Percentiles rank a stretch among this genome's conserved stretches.
These are phyloP conservation scores for Nomia melanderi DNA, from an alignment of 1,140 invertebrate genomes.

Conservation along the genomic window DNA sequence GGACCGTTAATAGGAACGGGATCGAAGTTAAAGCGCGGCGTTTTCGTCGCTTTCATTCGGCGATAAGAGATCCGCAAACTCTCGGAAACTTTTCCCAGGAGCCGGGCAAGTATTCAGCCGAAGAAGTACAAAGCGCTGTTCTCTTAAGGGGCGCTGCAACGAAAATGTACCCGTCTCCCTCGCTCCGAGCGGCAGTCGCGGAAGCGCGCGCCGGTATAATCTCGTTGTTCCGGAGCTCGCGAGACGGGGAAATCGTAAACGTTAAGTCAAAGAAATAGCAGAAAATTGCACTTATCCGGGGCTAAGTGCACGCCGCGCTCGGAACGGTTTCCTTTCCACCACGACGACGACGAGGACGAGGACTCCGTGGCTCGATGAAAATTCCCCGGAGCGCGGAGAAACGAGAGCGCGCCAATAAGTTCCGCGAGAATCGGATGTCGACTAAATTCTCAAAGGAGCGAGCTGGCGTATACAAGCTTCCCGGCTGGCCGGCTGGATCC, in stretches of 20 bases:
- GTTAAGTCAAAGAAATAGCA: constrained; percentile 13
- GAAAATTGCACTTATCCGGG: constrained; percentile 33
- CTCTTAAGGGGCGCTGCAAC: neutral
- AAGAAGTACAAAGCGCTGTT: constrained; percentile 15
- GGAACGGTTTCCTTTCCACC: neutral
- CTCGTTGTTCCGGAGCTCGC: neutral
- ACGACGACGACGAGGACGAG: too few relatives aligned
- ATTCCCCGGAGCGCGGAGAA: constrained; percentile 7
- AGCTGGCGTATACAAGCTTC: constrained; percentile 8
- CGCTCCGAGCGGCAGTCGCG: too few relatives aligned
- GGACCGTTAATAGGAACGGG: neutral
- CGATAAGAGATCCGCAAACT: constrained; percentile 13
- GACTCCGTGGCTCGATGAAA: neutral
- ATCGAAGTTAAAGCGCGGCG: neutral
- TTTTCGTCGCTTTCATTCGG: neutral
- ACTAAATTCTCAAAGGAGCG: constrained; percentile 57
- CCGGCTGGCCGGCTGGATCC: constrained; percentile 7
- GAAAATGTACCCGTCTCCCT: neutral
- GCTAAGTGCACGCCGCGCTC: constrained; percentile 36
- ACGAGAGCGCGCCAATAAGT: constrained; percentile 55
- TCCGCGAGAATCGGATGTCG: constrained; percentile 45
- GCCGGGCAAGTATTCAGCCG: neutral
- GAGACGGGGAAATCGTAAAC: neutral
- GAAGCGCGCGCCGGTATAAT: neutral
- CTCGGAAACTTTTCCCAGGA: neutral